Evolutionary conservation across 1,140 invertebrate species (phyloP).

Genomic region (Eurosta solidaginis): DNA sequence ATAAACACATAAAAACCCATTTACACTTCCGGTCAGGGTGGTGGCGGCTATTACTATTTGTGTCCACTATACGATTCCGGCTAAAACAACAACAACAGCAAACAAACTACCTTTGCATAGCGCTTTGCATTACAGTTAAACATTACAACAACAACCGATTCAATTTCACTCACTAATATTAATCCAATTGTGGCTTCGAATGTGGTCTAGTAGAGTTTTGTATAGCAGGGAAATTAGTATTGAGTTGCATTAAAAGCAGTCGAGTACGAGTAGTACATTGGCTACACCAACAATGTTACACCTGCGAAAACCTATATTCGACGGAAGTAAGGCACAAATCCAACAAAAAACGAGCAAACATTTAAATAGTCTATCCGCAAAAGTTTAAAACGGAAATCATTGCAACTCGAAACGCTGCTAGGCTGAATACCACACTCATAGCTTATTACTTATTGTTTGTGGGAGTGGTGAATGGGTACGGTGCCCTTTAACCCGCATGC

Average conservation of each 20-base stretch:
- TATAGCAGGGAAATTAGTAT: conserved; percentile 3
- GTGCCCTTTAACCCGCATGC: too few relatives aligned
- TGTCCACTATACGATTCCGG: not conserved
- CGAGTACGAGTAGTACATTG: not conserved
- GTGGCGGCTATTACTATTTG: conserved; percentile 7
- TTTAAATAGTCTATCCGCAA: conserved; percentile 18
- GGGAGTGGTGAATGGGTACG: too few relatives aligned
- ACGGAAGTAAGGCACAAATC: not conserved
- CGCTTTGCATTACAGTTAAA: not conserved
- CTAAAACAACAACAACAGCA: not conserved
- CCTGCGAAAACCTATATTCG: not conserved
- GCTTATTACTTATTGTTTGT: not conserved
- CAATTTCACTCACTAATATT: not conserved
- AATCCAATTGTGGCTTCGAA: not conserved
- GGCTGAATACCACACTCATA: not conserved
- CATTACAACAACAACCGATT: not conserved
- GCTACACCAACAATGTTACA: not conserved
- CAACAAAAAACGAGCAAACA: not conserved
- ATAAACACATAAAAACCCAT: not conserved
- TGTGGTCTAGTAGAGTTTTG: not conserved
- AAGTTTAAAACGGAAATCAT: conserved; percentile 21
- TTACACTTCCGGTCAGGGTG: not conserved
- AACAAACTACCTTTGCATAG: not conserved
- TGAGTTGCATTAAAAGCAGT: conserved; percentile 11
- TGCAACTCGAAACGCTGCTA: not conserved